Evolutionary conservation across 1,140 invertebrate species (phyloP).

Genomic region (Lysiphlebus fabarum): DNA sequence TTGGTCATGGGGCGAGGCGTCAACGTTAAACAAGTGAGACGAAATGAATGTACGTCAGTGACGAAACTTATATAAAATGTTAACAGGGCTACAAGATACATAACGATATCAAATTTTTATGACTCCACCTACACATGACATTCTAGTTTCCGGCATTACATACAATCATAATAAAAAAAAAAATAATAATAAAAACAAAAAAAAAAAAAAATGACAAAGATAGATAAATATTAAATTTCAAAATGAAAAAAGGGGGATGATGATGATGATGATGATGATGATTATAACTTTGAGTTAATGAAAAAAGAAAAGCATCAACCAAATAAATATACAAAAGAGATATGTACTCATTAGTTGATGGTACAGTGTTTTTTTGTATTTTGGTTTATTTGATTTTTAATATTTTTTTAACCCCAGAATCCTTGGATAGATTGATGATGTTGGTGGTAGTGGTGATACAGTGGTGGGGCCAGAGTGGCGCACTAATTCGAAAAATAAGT

Average conservation of each 20-base stretch:
- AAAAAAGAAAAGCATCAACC: slow-evolving; percentile 6
- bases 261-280: slow-evolving; percentile 20
- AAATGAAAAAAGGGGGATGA: slow-evolving; percentile 18
- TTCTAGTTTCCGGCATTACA: neutral
- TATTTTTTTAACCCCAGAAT: too few species aligned
- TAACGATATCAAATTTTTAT: slow-evolving; percentile 18
- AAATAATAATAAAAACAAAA: too few species aligned
- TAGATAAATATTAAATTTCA: slow-evolving; percentile 6
- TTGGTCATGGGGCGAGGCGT: slow-evolving; percentile 51
- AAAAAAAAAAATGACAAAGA: too few species aligned
- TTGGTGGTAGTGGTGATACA: slow-evolving; percentile 25
- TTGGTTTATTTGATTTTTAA: neutral
- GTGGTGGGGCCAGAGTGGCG: slow-evolving; percentile 38
- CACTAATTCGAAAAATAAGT: slow-evolving; percentile 49
- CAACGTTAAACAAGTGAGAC: slow-evolving; percentile 31
- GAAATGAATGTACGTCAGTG: slow-evolving; percentile 26
- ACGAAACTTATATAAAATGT: slow-evolving; percentile 30
- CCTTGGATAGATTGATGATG: slow-evolving; percentile 8
- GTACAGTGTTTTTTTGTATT: slow-evolving; percentile 16
- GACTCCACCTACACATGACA: neutral
- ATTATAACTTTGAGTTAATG: slow-evolving; percentile 15
- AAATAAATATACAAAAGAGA: too few species aligned
- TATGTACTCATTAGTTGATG: too few species aligned
- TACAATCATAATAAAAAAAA: too few species aligned
- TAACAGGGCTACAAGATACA: slow-evolving; percentile 39